Evolutionary conservation across 1,140 invertebrate species (phyloP).

Genomic region (Conus ventricosus): DNA sequence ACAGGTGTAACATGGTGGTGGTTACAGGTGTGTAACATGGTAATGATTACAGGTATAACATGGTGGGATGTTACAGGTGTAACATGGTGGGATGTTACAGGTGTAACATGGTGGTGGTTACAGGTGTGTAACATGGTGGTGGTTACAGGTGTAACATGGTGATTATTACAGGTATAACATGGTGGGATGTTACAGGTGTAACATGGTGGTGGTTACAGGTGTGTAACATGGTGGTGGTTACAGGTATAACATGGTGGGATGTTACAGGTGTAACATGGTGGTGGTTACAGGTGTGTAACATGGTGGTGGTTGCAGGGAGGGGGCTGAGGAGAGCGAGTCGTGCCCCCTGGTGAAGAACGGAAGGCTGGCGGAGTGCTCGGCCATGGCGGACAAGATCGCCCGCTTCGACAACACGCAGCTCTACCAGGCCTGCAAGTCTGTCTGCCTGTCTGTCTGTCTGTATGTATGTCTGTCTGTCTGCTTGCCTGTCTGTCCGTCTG

Average conservation of each 20-base stretch:
- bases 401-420: neutral
- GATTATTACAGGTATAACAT: no score
- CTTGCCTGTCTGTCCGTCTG: neutral
- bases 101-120: no score
- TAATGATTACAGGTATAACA: neutral
- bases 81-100: no score
- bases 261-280: neutral
- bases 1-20: no score
- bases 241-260: no score
- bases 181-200: no score
- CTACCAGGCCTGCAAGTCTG: neutral
- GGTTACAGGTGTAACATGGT: no score
- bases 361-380: neutral
- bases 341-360: constrained; percentile 10
- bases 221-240: no score
- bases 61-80: neutral
- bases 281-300: no score
- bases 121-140: no score
- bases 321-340: neutral
- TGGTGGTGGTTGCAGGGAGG: neutral
- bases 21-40: no score
- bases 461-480: neutral
- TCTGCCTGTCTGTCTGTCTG: neutral
- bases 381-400: neutral
- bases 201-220: no score